phyloP scores from a whole-genome alignment of 2,797 vertebrate species.

The Squalus acanthias region DNA sequence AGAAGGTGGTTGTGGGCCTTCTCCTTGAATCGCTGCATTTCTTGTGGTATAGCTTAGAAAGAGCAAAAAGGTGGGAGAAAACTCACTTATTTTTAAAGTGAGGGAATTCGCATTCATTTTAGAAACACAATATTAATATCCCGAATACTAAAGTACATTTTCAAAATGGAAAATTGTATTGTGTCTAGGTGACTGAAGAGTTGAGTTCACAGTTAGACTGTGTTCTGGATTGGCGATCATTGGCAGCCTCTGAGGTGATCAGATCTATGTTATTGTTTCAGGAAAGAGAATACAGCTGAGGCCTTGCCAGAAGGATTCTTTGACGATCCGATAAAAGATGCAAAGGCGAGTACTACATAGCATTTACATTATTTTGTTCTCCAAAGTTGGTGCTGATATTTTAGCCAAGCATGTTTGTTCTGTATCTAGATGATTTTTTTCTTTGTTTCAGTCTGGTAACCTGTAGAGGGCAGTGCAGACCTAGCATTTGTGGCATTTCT shows the following conservation, averaged over 20 bases:
- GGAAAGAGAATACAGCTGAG: slow-evolving; percentile 79
- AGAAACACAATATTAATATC: not conserved
- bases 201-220: not conserved
- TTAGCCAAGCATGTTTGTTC: not conserved
- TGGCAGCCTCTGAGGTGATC: not conserved
- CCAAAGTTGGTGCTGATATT: not conserved
- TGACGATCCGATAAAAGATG: slow-evolving; percentile 89
- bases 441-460: not conserved
- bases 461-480: not conserved
- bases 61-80: not conserved
- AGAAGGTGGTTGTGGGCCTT: not conserved
- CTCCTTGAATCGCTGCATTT: not conserved
- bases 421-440: not conserved
- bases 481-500: slow-evolving; percentile 7
- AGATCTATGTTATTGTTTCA: slow-evolving; percentile 44
- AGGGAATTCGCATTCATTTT: slow-evolving; percentile 12
- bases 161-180: not conserved
- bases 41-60: not conserved
- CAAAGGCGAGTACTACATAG: slow-evolving; percentile 57
- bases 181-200: not conserved
- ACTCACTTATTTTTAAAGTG: not conserved
- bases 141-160: not conserved
- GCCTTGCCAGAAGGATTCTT: slow-evolving; percentile 93
- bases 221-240: slow-evolving; percentile 23
- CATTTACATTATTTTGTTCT: not conserved